A percentile compares a stretch with the other conserved stretches of the same genome.
These are phyloP conservation scores for Xenopus petersii DNA, from an alignment of 2,797 vertebrate species.

Conservation along the genomic window DNA sequence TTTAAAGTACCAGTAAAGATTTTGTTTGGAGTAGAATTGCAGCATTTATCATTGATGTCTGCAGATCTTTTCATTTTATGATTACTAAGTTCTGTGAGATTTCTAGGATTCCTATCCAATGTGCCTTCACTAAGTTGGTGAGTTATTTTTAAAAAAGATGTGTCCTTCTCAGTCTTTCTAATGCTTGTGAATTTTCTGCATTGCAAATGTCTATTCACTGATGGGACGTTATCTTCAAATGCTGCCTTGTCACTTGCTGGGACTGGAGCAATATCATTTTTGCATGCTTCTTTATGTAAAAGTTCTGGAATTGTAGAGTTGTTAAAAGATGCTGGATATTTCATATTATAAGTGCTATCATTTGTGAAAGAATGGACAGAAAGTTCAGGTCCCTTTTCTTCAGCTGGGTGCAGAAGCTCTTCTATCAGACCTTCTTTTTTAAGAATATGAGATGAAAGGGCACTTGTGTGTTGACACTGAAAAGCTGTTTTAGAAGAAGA, in stretches of 20 bases:
- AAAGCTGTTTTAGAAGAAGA: constrained; percentile 86
- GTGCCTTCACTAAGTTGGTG: constrained; percentile 65
- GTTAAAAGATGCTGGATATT: constrained; percentile 80
- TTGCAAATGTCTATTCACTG: constrained; percentile 78
- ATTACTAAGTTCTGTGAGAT: constrained; percentile 66
- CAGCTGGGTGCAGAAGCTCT: constrained; percentile 77
- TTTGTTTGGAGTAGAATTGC: constrained; percentile 57
- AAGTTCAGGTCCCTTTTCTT: constrained; percentile 78
- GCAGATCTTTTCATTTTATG: constrained; percentile 66
- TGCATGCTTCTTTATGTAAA: constrained; percentile 72
- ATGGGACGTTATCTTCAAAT: constrained; percentile 80
- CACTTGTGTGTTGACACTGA: constrained; percentile 87
- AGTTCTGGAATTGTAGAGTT: constrained; percentile 74
- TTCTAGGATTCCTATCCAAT: constrained; percentile 67
- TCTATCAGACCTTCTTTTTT: constrained; percentile 82
- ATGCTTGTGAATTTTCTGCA: constrained; percentile 84
- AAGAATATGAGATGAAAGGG: constrained; percentile 77
- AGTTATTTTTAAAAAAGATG: constrained; percentile 64
- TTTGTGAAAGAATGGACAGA: constrained; percentile 82
- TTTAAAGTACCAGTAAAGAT: constrained; percentile 64
- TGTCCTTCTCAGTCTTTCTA: constrained; percentile 82
- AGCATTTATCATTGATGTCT: constrained; percentile 68
- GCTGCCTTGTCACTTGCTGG: constrained; percentile 77
- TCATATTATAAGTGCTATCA: constrained; percentile 84
- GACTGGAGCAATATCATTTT: constrained; percentile 72